These are phyloP conservation scores for Oncorhynchus mykiss DNA, from an alignment of 2,113 vertebrate genomes.

Conservation along the genomic window DNA sequence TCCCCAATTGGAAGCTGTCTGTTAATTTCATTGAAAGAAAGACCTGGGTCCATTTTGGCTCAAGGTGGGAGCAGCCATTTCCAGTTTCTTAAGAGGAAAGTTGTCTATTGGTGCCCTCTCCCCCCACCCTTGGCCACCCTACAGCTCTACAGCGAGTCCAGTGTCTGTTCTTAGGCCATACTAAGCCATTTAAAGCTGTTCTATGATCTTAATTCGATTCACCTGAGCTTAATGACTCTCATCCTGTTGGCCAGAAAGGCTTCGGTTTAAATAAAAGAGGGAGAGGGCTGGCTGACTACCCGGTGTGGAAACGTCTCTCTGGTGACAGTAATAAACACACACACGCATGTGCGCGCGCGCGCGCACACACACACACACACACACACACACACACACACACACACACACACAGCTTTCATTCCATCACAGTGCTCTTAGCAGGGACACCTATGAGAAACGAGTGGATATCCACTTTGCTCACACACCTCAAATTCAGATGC, in stretches of 20 bases:
- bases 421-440: conserved; percentile 20
- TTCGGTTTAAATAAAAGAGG: conserved; percentile 25
- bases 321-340: background rate
- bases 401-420: conserved; percentile 28
- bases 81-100: conserved; percentile 48
- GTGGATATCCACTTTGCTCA: conserved; percentile 40
- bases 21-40: conserved; percentile 22
- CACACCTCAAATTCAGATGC: conserved; percentile 45
- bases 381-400: conserved; percentile 21
- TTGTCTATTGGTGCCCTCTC: conserved; percentile 37
- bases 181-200: conserved; percentile 60
- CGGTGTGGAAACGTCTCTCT: conserved; percentile 1
- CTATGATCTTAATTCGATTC: conserved; percentile 64
- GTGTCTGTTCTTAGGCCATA: conserved; percentile 54
- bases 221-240: conserved; percentile 60
- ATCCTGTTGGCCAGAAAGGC: conserved; percentile 49
- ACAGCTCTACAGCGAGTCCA: conserved; percentile 31
- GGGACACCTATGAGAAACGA: conserved; percentile 41
- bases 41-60: conserved; percentile 54
- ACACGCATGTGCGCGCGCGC: too few species aligned
- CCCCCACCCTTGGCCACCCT: conserved; percentile 32
- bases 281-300: background rate
- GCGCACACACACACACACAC: background rate
- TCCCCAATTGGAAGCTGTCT: background rate
- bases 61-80: conserved; percentile 55